Base-by-base conservation (phyloP, 2,113 vertebrate genomes). In the rabbit (Oryctolagus cuniculus) region DNA sequence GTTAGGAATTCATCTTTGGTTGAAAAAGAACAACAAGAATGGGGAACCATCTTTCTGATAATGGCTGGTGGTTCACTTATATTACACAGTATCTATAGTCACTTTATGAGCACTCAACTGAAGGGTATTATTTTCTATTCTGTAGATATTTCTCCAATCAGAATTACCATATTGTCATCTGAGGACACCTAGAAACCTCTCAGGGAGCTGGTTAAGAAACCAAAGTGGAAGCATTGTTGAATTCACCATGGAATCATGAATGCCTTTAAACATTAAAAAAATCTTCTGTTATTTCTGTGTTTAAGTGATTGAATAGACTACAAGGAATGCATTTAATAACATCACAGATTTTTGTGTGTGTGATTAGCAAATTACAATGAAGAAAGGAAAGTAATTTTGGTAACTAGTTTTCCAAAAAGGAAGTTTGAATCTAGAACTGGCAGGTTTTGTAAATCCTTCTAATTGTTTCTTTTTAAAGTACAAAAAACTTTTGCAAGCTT, bases 201-300 rank as follows among this genome's bases (percentile, higher is more conserved):
- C 49, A n/a, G 29, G 4, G 67, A 53, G n/a, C 16, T 88, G 44
- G 21, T 24, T 19, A n/a, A 88, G 74, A 67, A 73, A 34, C 15
- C 55, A 58, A 58, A 58, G 55, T 17, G 17, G 7, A 84, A 96
- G 13, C 36, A 63, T 63, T 77, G 19, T 22, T 67, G 63, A 96
- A 75, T 82, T 85, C 38, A 90, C 69, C 44, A 61, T 38, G 19
- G 75, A 53, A 38, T 67, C 51, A 87, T 29, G 55, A 58, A 77
- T 70, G 27, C 21, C 36, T 67, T 90, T 67, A 84, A 92, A 80
- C 5, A 74, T 81, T 19, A 83, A 91, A 91, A 92, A 24, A 44
- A 44, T 44, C 44, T 36, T 10, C 34, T 67, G 31, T 61, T 85
- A 21, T 87, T 87, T 87, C 49, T 79, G 27, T 55, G 67, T 92